Percentiles rank a stretch among this genome's conserved stretches.
Evolutionary conservation across 64 coral and sea anemone species (phyloP).

Genomic region (Dendronephthya gigantea): DNA sequence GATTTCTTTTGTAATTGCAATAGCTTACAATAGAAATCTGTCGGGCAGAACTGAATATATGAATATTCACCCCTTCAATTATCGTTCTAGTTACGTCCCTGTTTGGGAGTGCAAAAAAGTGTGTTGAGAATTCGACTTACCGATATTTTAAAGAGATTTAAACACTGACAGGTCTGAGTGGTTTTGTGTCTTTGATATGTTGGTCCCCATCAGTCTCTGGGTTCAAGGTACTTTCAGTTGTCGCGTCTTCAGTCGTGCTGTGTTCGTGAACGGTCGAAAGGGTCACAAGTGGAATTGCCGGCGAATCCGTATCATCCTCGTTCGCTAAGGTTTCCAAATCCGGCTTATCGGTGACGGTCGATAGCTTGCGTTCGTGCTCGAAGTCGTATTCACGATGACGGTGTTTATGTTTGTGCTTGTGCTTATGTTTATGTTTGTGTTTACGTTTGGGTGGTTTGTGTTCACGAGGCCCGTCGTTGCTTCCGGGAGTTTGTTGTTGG

Average conservation of each 20-base stretch:
- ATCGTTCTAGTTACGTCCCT: too few relatives aligned
- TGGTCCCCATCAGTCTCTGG: background rate
- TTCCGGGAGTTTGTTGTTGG: background rate
- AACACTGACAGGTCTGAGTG: background rate
- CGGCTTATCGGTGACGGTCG: background rate
- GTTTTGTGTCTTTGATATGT: background rate
- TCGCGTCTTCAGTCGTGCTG: background rate
- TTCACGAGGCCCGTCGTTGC: background rate
- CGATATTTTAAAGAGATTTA: background rate
- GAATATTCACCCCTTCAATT: too few relatives aligned
- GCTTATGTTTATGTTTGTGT: background rate
- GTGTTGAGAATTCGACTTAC: too few relatives aligned
- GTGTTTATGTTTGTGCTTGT: background rate
- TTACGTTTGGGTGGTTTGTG: background rate
- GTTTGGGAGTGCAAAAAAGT: too few relatives aligned
- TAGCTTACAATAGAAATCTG: too few relatives aligned
- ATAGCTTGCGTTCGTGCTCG: background rate
- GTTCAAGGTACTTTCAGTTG: background rate
- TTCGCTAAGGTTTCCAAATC: background rate
- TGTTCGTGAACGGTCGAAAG: background rate
- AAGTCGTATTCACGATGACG: background rate
- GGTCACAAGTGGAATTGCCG: background rate
- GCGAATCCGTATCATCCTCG: background rate
- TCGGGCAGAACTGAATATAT: too few relatives aligned
- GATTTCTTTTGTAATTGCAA: too few relatives aligned